Evolutionary conservation across 1,140 invertebrate genomes (phyloP), one percentile per base, ranked within the genome.

Genomic region (Asobara japonica): DNA sequence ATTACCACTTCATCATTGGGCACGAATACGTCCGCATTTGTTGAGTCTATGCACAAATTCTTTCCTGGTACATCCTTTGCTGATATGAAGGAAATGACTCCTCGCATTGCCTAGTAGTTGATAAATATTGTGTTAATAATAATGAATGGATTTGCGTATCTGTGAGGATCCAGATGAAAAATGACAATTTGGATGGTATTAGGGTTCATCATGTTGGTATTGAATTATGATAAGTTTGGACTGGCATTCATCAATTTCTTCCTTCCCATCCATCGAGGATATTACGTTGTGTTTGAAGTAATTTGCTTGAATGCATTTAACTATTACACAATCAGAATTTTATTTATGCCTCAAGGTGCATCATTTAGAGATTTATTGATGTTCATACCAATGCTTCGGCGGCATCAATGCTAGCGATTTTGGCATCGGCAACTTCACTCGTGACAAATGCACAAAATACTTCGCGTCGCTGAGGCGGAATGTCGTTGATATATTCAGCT

Each of bases 51-150:
- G 64, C 89, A 92, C 5, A 82, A 78, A 81, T 95, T 95, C 48
- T 85, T 86, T 0, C 94, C 94, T 0, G 94, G 93, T 29, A 96
- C 89, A 82, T 96, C 94, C 77, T 91, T 91, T 0, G 92, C 92
- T 10, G 90, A 89, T 73, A 91, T 90, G 78, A 94, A 94, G 0
- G 89, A 90, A 2, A 93, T 75, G 2, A 96, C 93, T 3, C 94
- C 95, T 66, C 90, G 86, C 62, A 92, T 83, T 77, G 89, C 88
- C 87, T 92, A n/a, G 77, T 73, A 89, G 36, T 89, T 73, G 33
- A 18, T 56, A 56, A 56, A 51, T 36, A 10, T 16, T 33, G 8
- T 11, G 6, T 51, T n/a, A 51, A 20, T 2, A 20, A 51, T 51
- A n/a, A n/a, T 25, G 45, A 51, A 20, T 20, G 22, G 16, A 3